A percentile compares a stretch with the other conserved stretches of the same genome.
phyloP scores from a whole-genome alignment of 2,888 invertebrate genomes.

The Tetranychus truncatus region DNA sequence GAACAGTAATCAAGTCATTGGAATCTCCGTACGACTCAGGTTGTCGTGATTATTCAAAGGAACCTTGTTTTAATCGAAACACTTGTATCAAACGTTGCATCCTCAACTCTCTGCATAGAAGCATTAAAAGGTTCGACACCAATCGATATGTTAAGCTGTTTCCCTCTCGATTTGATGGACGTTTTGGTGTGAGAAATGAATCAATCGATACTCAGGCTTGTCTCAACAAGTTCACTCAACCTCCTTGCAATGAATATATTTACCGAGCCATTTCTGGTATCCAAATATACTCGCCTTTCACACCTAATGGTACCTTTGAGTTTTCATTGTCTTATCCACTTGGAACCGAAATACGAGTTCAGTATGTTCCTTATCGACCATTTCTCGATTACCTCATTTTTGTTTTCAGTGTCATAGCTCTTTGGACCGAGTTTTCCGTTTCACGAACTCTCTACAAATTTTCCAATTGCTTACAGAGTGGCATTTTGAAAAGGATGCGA shows the following conservation, averaged over 20 bases:
- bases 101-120: neutral
- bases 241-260: neutral
- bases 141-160: neutral
- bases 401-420: neutral
- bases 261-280: neutral
- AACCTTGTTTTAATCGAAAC: neutral
- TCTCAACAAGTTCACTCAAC: neutral
- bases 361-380: neutral
- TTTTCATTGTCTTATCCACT: neutral
- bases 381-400: neutral
- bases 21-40: neutral
- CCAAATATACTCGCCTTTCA: neutral
- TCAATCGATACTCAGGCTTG: neutral
- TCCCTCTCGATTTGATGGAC: neutral
- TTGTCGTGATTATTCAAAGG: neutral
- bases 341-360: neutral
- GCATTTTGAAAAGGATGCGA: too few relatives aligned
- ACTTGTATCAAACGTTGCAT: constrained; percentile 2
- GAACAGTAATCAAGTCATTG: neutral
- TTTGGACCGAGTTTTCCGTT: neutral
- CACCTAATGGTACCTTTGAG: neutral
- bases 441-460: neutral
- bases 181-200: neutral
- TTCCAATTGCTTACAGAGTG: too few relatives aligned
- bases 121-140: neutral